These are phyloP conservation scores for Ischnus inquisitorius DNA, from an alignment of 2,888 invertebrate genomes.

Conservation along the genomic window DNA sequence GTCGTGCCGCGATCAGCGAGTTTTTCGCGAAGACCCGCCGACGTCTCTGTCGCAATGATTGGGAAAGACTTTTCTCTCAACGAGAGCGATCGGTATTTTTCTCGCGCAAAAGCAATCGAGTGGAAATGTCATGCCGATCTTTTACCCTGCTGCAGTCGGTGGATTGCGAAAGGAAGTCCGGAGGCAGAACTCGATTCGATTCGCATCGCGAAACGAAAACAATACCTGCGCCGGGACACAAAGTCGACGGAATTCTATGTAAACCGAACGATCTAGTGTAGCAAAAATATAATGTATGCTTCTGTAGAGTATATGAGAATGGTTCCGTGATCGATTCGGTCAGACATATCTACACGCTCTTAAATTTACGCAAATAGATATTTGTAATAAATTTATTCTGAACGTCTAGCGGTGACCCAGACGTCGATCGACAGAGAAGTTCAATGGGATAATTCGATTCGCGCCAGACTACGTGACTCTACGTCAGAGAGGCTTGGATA, in stretches of 20 bases:
- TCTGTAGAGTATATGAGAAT: constrained; percentile 21
- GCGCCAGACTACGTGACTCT: not conserved
- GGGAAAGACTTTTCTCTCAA: not conserved
- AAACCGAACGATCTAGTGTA: not conserved
- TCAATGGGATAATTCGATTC: not conserved
- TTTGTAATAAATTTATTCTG: not conserved
- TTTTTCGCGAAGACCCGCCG: constrained; percentile 1
- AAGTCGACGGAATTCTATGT: constrained; percentile 3
- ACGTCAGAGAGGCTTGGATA: not conserved
- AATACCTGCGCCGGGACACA: constrained; percentile 12
- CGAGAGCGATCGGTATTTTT: not conserved
- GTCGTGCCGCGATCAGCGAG: constrained; percentile 12
- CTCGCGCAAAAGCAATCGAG: constrained; percentile 33
- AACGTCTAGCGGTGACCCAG: not conserved
- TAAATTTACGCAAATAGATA: not conserved
- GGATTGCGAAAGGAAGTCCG: constrained; percentile 18
- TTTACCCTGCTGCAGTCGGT: constrained; percentile 5
- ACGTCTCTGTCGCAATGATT: constrained; percentile 8
- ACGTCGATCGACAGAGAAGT: not conserved
- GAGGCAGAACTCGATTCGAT: constrained; percentile 23
- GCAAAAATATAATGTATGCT: constrained; percentile 1
- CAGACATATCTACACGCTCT: not conserved
- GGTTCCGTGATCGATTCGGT: constrained; percentile 3
- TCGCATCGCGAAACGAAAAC: constrained; percentile 45
- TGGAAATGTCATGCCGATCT: constrained; percentile 26